Evolutionary conservation across 2,797 vertebrate genomes (phyloP).

Genomic region (Onychomys arenicola): DNA sequence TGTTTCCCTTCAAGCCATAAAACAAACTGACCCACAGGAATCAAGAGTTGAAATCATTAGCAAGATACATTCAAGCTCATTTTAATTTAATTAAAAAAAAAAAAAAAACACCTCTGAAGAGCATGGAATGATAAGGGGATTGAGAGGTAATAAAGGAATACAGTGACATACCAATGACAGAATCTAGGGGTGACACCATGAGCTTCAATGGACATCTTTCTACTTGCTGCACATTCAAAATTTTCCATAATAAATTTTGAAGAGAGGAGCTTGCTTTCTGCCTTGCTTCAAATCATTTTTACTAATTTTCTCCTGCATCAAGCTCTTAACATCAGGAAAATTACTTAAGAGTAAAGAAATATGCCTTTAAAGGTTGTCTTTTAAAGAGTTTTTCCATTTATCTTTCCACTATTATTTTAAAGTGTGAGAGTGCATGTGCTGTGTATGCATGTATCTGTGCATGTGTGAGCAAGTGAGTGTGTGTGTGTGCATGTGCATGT

Average conservation of each 20-base stretch:
- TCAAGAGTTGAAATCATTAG: not conserved
- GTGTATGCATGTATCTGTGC: not conserved
- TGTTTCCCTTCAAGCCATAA: not conserved
- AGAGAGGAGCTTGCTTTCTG: not conserved
- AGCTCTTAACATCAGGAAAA: constrained; percentile 49
- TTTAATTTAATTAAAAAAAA: not conserved
- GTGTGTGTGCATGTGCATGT: rapidly evolving
- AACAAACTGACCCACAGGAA: constrained; percentile 33
- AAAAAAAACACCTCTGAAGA: constrained; percentile 27
- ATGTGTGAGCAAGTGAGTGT: not conserved
- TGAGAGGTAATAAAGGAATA: not conserved
- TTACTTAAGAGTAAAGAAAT: not conserved
- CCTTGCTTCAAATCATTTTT: not conserved
- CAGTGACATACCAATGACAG: constrained; percentile 22
- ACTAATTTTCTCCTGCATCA: constrained; percentile 31
- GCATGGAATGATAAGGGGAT: not conserved
- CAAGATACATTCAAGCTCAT: not conserved
- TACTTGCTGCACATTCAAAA: constrained; percentile 26
- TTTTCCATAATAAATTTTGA: constrained; percentile 51
- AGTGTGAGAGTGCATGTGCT: not conserved
- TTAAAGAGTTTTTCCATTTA: constrained; percentile 32
- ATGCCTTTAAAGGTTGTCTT: not conserved
- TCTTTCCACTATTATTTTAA: not conserved
- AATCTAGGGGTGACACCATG: constrained; percentile 14
- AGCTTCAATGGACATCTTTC: constrained; percentile 20